Evolutionary conservation across 2,888 invertebrate species (phyloP), one percentile per base, ranked within the genome.

Genomic region (Sthenelais limicola): DNA sequence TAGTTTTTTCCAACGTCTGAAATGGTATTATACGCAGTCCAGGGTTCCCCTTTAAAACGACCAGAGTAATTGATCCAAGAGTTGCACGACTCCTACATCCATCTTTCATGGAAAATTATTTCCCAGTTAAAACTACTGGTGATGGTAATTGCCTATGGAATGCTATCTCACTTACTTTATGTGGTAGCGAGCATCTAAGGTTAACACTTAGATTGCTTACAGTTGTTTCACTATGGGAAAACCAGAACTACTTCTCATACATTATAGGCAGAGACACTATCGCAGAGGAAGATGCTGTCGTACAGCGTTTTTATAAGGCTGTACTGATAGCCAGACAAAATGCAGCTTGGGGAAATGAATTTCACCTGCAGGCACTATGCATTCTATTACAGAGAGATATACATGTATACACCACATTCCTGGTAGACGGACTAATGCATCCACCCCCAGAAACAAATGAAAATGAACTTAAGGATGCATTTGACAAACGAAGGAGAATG

Each of bases 341-440:
- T 52, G 30, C 9, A n/a, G 52, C 3, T 12, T 52, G 52, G 52
- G 52, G 52, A 52, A 52, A 52, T 52, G 21, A 52, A 3, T 52
- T 52, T 21, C 52, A 52, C 26, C 4, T 52, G 15, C 21, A n/a
- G 21, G 52, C 52, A 24, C 2, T 52, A 30, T 3, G 28, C 30
- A 52, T 52, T 12, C 3, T 3, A 9, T 21, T 52, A 24, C 52
- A 52, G 26, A 52, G 21, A 24, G 52, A 52, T 30, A 52, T 52
- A n/a, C 30, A 28, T 52, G 52, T 52, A 2, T 52, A 52, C 30
- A 4, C 52, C 24, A 28, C 52, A 2, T 52, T 52, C 3, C 2
- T 52, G 3, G 3, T 21, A n/a, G 12, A 3, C 30, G 52, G 52
- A 3, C 24, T 2, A 30, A 26, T 24, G 3, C 30, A 2, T 3